phyloP scores from a whole-genome alignment of 2,113 vertebrate species.

The Hyla sarda region DNA sequence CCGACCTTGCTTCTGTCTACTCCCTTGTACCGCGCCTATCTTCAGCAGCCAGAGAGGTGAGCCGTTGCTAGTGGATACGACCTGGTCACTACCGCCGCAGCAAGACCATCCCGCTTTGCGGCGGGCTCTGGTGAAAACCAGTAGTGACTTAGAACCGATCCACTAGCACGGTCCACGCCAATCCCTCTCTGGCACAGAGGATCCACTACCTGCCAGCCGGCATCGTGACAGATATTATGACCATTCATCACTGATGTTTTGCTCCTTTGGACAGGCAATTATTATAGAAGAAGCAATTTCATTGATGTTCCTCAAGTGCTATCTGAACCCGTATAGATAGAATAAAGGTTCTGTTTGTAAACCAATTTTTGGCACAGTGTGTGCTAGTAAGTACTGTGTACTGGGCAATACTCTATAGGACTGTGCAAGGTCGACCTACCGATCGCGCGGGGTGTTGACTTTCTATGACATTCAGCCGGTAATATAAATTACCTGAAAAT shows the following conservation, averaged over 20 bases:
- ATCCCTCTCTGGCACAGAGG: too few species aligned
- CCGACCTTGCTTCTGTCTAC: too few species aligned
- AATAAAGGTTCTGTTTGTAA: background rate
- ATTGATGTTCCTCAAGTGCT: background rate
- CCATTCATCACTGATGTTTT: background rate
- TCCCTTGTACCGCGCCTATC: too few species aligned
- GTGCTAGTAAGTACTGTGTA: background rate
- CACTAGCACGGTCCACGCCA: too few species aligned
- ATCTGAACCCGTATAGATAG: background rate
- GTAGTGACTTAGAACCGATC: too few species aligned
- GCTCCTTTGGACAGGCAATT: background rate
- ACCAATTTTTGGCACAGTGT: background rate
- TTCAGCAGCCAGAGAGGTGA: too few species aligned
- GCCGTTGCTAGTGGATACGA: too few species aligned
- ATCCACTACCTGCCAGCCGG: too few species aligned
- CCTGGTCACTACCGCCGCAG: too few species aligned
- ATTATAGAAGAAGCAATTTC: background rate
- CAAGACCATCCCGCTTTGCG: too few species aligned
- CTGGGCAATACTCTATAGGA: background rate
- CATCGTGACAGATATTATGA: too few species aligned
- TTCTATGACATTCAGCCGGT: conserved; percentile 28
- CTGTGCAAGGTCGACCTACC: background rate
- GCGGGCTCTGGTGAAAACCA: too few species aligned
- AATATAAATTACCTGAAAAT: conserved; percentile 25
- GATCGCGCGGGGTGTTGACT: background rate